phyloP scores from a whole-genome alignment of 1,140 invertebrate species.

The Brachionus sp. region DNA sequence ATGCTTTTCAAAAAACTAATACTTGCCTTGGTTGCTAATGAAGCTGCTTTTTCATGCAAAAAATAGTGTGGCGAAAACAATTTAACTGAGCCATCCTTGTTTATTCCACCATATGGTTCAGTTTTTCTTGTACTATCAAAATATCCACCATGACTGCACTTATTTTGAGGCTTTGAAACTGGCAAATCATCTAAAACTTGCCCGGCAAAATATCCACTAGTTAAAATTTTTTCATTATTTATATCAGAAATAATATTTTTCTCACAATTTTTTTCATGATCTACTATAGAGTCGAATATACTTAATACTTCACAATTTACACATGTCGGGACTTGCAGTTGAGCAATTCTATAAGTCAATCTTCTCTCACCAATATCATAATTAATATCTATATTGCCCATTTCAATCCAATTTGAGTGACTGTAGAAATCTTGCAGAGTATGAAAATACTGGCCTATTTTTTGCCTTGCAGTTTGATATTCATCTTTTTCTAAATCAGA shows the following conservation, averaged over 20 bases:
- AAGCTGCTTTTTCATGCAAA: not conserved
- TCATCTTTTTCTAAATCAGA: not conserved
- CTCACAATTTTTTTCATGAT: not conserved
- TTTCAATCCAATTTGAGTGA: constrained; percentile 44
- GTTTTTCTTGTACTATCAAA: not conserved
- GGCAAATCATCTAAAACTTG: not conserved
- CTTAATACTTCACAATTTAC: not conserved
- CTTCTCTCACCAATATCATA: not conserved
- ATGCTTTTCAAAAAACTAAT: not conserved
- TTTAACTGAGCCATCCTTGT: not conserved
- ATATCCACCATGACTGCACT: constrained; percentile 11
- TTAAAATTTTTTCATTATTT: not conserved
- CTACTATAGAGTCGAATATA: not conserved
- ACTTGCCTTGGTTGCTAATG: not conserved
- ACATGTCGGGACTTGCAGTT: not conserved
- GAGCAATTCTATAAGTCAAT: not conserved
- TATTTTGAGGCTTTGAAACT: not conserved
- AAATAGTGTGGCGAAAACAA: not conserved
- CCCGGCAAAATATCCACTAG: not conserved
- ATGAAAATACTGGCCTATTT: not conserved
- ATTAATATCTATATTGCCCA: not conserved
- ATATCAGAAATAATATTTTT: not conserved
- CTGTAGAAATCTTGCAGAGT: constrained; percentile 42
- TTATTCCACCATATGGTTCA: not conserved
- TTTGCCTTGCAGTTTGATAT: not conserved